phyloP scores from a whole-genome alignment of 2,888 invertebrate species.

The Patella depressa region DNA sequence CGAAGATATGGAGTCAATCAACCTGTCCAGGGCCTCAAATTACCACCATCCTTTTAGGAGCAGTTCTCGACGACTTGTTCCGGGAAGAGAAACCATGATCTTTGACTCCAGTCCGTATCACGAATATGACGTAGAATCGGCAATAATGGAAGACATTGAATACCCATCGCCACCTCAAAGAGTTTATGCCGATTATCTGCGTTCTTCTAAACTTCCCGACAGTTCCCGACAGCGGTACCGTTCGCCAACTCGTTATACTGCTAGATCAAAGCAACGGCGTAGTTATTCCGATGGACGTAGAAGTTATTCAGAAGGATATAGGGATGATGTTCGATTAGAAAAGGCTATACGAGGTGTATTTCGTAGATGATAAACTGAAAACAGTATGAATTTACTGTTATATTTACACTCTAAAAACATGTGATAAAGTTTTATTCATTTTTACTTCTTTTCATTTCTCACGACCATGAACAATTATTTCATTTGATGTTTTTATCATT shows the following conservation, averaged over 20 bases:
- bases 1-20: background rate
- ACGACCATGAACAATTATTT: too few species aligned
- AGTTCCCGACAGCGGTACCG: background rate
- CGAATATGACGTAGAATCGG: background rate
- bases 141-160: background rate
- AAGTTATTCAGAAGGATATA: too few species aligned
- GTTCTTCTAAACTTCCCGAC: background rate
- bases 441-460: too few species aligned
- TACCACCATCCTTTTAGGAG: background rate
- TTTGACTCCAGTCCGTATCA: background rate
- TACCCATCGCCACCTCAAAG: background rate
- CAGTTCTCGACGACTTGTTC: background rate
- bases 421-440: too few species aligned
- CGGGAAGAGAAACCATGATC: background rate
- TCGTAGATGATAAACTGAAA: too few species aligned
- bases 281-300: background rate
- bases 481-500: too few species aligned
- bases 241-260: background rate
- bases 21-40: background rate
- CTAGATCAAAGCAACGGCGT: background rate
- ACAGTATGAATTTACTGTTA: too few species aligned
- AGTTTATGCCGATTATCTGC: background rate
- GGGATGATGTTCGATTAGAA: too few species aligned
- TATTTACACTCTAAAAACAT: too few species aligned
- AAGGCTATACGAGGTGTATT: too few species aligned